Conservation (phyloP, 2,113 vertebrate genomes). For the Probosciger aterrimus region DNA sequence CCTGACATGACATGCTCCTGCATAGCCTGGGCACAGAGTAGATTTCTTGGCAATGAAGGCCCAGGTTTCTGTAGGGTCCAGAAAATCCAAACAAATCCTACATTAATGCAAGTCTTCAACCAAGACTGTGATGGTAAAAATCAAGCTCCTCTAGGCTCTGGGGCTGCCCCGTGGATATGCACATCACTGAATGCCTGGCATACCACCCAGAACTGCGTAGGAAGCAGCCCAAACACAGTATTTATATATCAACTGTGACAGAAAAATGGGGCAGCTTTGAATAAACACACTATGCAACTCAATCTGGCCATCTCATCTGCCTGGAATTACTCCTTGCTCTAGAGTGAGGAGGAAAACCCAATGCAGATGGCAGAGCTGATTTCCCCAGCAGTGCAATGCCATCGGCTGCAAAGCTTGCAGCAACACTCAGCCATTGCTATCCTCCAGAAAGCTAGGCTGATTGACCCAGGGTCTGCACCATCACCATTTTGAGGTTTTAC, state of each 20-base stretch:
- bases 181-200: neutral
- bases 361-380: neutral
- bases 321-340: neutral
- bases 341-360: neutral
- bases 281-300: neutral
- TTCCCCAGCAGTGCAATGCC: neutral
- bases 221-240: constrained; percentile 5
- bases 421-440: neutral
- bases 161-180: neutral
- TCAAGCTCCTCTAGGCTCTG: neutral
- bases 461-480: neutral
- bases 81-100: neutral
- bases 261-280: constrained; percentile 39
- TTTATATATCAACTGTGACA: constrained; percentile 20
- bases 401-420: neutral
- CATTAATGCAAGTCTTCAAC: neutral
- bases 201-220: neutral
- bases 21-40: neutral
- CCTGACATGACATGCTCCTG: neutral
- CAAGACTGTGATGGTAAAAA: neutral
- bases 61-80: neutral
- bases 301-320: neutral
- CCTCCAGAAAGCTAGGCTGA: neutral
- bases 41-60: neutral
- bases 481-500: neutral